Evolutionary conservation across 30 jellyfish, hydroid and myxozoan species (phyloP).

Genomic region (Mastigias papua): DNA sequence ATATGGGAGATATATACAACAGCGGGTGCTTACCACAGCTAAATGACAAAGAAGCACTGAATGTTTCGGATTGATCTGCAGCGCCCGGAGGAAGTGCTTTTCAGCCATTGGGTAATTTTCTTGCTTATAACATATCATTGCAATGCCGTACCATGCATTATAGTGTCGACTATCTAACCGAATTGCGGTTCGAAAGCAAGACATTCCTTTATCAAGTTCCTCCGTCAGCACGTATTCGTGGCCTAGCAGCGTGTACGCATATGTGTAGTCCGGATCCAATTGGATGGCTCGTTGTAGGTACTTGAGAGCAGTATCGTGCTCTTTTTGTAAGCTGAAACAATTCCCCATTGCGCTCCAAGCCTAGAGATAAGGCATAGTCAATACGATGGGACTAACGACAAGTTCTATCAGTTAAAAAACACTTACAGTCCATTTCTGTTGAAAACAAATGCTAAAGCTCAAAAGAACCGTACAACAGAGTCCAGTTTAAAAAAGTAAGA

Average conservation of each 20-base stretch:
- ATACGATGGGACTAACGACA: neutral
- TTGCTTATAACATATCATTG: constrained; percentile 96
- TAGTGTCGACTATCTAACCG: constrained; percentile 91
- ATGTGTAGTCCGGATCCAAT: constrained; percentile 91
- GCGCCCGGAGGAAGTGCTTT: constrained; percentile 85
- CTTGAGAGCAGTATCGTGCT: constrained; percentile 87
- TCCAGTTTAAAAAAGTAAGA: too few species aligned
- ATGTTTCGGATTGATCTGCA: constrained; percentile 89
- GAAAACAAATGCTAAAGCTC: too few species aligned
- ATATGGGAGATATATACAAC: neutral
- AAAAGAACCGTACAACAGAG: too few species aligned
- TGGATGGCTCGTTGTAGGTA: constrained; percentile 91
- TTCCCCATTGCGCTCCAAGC: constrained; percentile 99
- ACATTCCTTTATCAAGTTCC: constrained; percentile 92
- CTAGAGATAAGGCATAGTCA: constrained; percentile 23
- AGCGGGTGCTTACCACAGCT: constrained; percentile 88
- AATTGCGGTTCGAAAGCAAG: constrained; percentile 94
- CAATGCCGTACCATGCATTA: constrained; percentile 99
- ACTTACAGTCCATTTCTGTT: too few species aligned
- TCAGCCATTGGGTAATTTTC: constrained; percentile 94
- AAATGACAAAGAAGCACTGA: constrained; percentile 95
- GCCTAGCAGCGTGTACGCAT: constrained; percentile 96
- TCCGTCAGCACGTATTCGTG: constrained; percentile 96
- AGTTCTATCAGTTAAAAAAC: too few species aligned
- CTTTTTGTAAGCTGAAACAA: constrained; percentile 97